Base-by-base conservation (phyloP, 2,888 invertebrate species). In the Lomographa bimaculata region DNA sequence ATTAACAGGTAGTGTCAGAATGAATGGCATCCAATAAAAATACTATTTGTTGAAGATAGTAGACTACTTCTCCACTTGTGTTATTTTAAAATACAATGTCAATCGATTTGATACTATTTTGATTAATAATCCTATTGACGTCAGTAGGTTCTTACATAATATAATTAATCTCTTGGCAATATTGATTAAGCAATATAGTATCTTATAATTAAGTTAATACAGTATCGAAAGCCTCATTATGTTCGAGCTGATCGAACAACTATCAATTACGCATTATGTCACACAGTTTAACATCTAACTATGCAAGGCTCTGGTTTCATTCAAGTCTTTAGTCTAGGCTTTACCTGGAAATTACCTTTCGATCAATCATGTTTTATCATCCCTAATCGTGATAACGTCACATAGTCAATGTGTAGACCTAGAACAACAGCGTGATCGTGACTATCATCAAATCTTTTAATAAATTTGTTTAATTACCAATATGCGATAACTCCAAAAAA, bases 401-500 rank as follows among this genome's bases (percentile, higher is more conserved):
- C 42, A 36, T 26, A 20, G 26, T 24, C 35, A n/a, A n/a, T n/a
- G n/a, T n/a, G n/a, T 18, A 47, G 37, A 42, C 34, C 37, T 50
- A 44, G 29, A 48, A 43, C 51, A 26, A 50, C 47, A 51, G 43
- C 33, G 38, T 55, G 46, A 47, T 44, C 24, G 35, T 33, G 26
- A 44, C 27, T 20, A 16, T 44, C 28, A 46, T 35, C 28, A 41
- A 46, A 36, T 34, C 44, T 24, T 37, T 28, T 38, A 14, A 42
- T 29, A 34, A 18, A 21, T 40, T 24, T 46, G 40, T 21, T 30
- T 49, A 47, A 57, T 57, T 54, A 55, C 56, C 54, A 37, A 54
- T 35, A 39, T 30, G 28, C 52, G 60, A 58, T 66, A 61, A 60
- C 35, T 30, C 34, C 32, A 23, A 49, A 39, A 56, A 49, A 56